Base-by-base conservation (phyloP, 2,888 invertebrate species). In the Drosophila longiperda region DNA sequence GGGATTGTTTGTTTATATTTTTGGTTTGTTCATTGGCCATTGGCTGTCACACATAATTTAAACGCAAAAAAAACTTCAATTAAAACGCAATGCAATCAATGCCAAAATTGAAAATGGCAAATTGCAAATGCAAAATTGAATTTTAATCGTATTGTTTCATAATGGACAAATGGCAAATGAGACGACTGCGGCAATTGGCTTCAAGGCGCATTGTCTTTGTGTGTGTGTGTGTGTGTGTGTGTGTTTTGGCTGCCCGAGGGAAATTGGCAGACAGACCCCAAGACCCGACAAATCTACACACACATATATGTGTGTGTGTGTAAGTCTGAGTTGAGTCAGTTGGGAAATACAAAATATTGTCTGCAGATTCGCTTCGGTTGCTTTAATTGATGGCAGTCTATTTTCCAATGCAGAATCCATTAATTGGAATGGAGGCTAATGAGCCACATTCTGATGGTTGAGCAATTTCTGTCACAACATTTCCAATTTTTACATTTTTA, bases 71-170 rank as follows among this genome's bases (percentile, higher is more conserved):
- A 66, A 70, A 57, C 70, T 84, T 85, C 88, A 84, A 87, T 87
- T 87, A 85, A 87, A 80, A 73, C 42, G 78, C 80, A 79, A 65
- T 68, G 62, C 65, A 69, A 58, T 69, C 72, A 72, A 45, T 48
- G 52, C 71, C 57, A 71, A 55, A 38, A 73, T 59, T 58, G 73
- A 55, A 61, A 64, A 50, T 66, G 63, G 66, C 63, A 66, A 61
- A 70, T 70, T 59, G 63, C 60, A 49, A 53, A 63, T 40, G 26
- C 26, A 67, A 85, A 88, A 88, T 78, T 85, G 83, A 83, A 88
- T 88, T 63, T 78, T 83, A 84, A 84, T 84, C 83, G 71, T 78
- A 81, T 81, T 80, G 81, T 81, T 77, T 70, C 67, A 42, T 48
- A 73, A 78, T 75, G 62, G 33, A 40, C 63, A 59, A 59, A 42